Conservation (phyloP, 2,113 vertebrate species). For the Columbina picui region DNA sequence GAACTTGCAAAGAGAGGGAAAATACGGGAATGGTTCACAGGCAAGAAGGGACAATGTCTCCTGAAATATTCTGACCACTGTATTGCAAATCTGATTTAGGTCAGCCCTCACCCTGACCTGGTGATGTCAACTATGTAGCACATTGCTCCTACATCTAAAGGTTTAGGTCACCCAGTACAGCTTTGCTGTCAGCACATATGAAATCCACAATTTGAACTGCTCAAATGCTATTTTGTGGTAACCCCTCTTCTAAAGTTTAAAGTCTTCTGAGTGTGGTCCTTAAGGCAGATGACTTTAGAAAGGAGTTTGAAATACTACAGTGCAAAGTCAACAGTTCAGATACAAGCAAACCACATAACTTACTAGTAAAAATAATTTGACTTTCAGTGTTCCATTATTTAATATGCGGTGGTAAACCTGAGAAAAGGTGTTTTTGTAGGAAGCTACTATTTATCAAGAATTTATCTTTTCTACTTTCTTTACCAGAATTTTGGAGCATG, state of each 20-base stretch:
- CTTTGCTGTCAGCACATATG: not conserved
- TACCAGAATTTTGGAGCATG: constrained; percentile 5
- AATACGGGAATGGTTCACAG: not conserved
- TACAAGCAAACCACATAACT: not conserved
- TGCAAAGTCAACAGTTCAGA: not conserved
- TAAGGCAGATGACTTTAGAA: not conserved
- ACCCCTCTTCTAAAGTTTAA: not conserved
- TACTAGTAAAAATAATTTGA: not conserved
- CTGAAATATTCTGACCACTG: not conserved
- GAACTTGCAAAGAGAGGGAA: not conserved
- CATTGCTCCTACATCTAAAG: not conserved
- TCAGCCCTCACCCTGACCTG: not conserved
- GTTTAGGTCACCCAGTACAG: not conserved
- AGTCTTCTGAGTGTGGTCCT: not conserved
- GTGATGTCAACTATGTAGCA: not conserved
- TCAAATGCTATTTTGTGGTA: not conserved
- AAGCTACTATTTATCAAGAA: constrained; percentile 25
- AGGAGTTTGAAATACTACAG: not conserved
- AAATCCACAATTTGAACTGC: not conserved
- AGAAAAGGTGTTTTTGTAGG: not conserved
- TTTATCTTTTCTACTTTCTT: constrained; percentile 6
- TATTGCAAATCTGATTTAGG: not conserved
- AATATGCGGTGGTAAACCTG: not conserved
- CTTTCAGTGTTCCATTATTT: not conserved
- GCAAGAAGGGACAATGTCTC: not conserved